Percentiles rank a stretch among this genome's conserved stretches.
Evolutionary conservation across 2,113 vertebrate species (phyloP).

Genomic region (Gambusia holbrooki): DNA sequence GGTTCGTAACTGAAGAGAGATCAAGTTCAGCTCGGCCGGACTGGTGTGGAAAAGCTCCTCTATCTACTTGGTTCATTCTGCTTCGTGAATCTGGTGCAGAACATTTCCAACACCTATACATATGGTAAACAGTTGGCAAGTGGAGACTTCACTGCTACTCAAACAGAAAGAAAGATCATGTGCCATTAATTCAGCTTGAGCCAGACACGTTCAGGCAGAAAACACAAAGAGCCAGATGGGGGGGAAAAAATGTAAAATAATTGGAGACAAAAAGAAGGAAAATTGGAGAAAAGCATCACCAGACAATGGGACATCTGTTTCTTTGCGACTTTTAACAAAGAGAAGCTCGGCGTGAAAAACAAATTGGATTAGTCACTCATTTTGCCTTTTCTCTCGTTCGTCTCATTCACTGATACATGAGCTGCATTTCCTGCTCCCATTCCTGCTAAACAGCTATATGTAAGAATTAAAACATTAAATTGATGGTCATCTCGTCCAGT

Average conservation of each 20-base stretch:
- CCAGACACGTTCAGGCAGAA: neutral
- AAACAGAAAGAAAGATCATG: neutral
- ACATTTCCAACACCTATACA: no score
- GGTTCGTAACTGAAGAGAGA: no score
- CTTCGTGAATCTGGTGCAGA: no score
- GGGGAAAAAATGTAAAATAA: neutral
- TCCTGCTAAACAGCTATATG: neutral
- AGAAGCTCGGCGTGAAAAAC: neutral
- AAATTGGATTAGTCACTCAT: neutral
- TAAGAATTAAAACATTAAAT: neutral
- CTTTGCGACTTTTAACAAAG: neutral
- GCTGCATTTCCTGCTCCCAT: neutral
- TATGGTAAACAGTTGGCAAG: neutral
- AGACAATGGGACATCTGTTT: neutral
- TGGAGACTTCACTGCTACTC: neutral
- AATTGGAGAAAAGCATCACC: neutral
- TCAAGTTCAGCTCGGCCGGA: no score
- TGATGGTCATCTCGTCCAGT: neutral
- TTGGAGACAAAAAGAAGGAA: neutral
- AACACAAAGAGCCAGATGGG: neutral
- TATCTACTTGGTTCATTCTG: no score
- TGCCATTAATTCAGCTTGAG: neutral
- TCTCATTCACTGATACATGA: neutral
- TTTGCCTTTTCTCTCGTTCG: neutral
- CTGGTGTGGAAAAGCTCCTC: no score